These are phyloP conservation scores for Eptesicus fuscus DNA, from an alignment of 2,113 vertebrate genomes.

Conservation along the genomic window DNA sequence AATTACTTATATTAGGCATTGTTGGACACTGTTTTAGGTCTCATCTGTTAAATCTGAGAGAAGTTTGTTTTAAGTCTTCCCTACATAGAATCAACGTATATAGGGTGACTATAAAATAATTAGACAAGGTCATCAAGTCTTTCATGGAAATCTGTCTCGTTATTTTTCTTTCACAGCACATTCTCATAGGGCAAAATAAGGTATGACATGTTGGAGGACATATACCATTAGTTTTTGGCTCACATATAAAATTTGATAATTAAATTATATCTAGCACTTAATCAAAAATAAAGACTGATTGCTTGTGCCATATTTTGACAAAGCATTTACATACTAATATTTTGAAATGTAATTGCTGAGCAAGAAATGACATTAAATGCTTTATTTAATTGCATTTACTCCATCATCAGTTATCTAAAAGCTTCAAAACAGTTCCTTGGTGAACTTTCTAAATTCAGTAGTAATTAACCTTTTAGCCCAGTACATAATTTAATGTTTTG, in stretches of 20 bases:
- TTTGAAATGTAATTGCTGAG: conserved; percentile 47
- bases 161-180: conserved; percentile 17
- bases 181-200: conserved; percentile 25
- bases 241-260: conserved; percentile 46
- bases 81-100: background rate
- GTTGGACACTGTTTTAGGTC: background rate
- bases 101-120: background rate
- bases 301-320: conserved; percentile 31
- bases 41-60: conserved; percentile 12
- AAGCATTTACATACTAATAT: conserved; percentile 38
- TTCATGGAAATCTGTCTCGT: background rate
- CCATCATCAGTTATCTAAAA: conserved; percentile 22
- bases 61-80: background rate
- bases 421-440: background rate
- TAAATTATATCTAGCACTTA: conserved; percentile 51
- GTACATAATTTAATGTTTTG: conserved; percentile 38
- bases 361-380: conserved; percentile 32
- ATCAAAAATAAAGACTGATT: conserved; percentile 53
- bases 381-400: conserved; percentile 51
- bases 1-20: background rate
- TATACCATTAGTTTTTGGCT: conserved; percentile 42
- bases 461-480: conserved; percentile 46
- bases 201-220: background rate
- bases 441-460: conserved; percentile 47
- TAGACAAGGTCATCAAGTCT: background rate